These are phyloP conservation scores for Metopia argyrocephala DNA, from an alignment of 2,888 invertebrate genomes.

Conservation along the genomic window DNA sequence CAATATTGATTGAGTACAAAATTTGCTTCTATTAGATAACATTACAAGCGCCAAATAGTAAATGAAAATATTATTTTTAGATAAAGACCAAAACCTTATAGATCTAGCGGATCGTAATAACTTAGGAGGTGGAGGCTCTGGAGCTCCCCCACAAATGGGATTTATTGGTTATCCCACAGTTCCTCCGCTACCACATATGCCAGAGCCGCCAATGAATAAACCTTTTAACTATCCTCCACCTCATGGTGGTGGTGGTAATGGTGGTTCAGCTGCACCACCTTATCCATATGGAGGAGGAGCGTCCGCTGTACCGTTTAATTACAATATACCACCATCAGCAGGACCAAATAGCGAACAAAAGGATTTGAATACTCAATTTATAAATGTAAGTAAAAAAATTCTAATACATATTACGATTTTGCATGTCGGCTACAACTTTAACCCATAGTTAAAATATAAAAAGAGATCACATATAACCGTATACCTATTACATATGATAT, in stretches of 20 bases:
- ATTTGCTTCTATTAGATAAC: background rate
- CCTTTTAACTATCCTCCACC: constrained; percentile 84
- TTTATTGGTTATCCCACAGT: constrained; percentile 90
- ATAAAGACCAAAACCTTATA: constrained; percentile 83
- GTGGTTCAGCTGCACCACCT: constrained; percentile 69
- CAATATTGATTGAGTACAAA: too few relatives aligned
- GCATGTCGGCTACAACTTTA: background rate
- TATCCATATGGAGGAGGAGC: constrained; percentile 72
- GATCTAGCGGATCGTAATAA: constrained; percentile 83
- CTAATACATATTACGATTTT: background rate
- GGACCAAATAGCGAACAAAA: constrained; percentile 80
- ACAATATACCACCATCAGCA: constrained; percentile 79
- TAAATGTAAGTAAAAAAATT: constrained; percentile 74
- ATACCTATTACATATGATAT: constrained; percentile 1
- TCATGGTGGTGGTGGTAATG: constrained; percentile 78
- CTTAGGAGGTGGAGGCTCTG: constrained; percentile 79
- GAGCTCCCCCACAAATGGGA: constrained; percentile 85
- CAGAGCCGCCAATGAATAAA: constrained; percentile 79
- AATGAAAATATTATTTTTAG: constrained; percentile 71
- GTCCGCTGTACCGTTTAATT: constrained; percentile 77
- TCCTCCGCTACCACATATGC: constrained; percentile 82
- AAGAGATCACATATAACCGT: too few relatives aligned
- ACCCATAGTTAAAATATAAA: too few relatives aligned
- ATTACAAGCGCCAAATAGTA: background rate
- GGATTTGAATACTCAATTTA: constrained; percentile 81